These are phyloP conservation scores for Eubasilissa splendida DNA, from an alignment of 2,888 invertebrate genomes.

Conservation along the genomic window DNA sequence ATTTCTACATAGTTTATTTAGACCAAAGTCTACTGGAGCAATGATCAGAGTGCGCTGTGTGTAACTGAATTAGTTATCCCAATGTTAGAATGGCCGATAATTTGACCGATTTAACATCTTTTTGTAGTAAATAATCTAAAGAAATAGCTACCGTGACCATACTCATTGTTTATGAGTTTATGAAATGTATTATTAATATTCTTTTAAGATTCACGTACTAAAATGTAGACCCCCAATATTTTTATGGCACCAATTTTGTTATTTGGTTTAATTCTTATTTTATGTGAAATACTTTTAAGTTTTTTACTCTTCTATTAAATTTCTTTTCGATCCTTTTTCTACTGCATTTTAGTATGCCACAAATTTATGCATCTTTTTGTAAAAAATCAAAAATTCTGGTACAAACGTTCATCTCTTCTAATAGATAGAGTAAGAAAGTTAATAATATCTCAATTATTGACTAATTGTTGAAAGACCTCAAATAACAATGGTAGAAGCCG, in stretches of 20 bases:
- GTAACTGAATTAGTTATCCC: slow-evolving; percentile 20
- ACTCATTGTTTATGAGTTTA: slow-evolving; percentile 34
- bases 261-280: slow-evolving; percentile 21
- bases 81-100: slow-evolving; percentile 30
- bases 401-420: too few relatives aligned
- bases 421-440: too few relatives aligned
- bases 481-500: too few relatives aligned
- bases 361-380: too few relatives aligned
- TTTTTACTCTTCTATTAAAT: too few relatives aligned
- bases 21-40: slow-evolving; percentile 6
- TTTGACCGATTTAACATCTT: slow-evolving; percentile 43
- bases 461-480: too few relatives aligned
- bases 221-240: slow-evolving; percentile 15
- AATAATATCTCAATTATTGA: too few relatives aligned
- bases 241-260: slow-evolving; percentile 28
- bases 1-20: slow-evolving; percentile 36
- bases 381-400: too few relatives aligned
- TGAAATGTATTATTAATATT: slow-evolving; percentile 27
- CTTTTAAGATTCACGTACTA: slow-evolving; percentile 4
- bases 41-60: neutral
- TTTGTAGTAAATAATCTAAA: slow-evolving; percentile 40
- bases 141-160: slow-evolving; percentile 40
- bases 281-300: neutral
- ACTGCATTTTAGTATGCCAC: too few relatives aligned
- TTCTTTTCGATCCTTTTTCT: too few relatives aligned